Evolutionary conservation across 2,797 vertebrate species (phyloP).

Genomic region (Sebastes baramenuke): DNA sequence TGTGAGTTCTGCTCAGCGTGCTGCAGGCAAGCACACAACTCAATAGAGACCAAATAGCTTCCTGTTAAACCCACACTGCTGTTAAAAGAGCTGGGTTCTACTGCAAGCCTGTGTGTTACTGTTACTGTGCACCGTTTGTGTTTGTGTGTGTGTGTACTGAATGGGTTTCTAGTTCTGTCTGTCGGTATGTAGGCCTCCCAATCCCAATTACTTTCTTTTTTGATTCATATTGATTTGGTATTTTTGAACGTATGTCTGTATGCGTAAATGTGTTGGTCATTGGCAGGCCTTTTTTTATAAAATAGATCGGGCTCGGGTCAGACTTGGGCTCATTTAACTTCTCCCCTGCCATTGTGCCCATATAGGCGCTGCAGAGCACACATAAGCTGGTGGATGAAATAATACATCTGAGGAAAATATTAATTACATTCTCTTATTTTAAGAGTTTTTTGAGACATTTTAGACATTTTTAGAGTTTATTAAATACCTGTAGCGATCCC

Average conservation of each 20-base stretch:
- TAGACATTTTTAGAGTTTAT: not conserved
- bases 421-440: not conserved
- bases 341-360: not conserved
- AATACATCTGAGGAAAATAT: not conserved
- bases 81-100: constrained; percentile 21
- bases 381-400: not conserved
- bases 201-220: not conserved
- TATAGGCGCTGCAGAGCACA: too few species aligned
- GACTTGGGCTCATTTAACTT: not conserved
- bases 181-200: not conserved
- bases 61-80: constrained; percentile 51
- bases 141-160: not conserved
- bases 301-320: not conserved
- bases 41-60: constrained; percentile 43
- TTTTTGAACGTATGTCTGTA: too few species aligned
- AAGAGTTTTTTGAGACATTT: not conserved
- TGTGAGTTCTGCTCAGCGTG: constrained; percentile 38
- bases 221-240: too few species aligned
- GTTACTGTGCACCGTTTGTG: not conserved
- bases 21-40: constrained; percentile 36
- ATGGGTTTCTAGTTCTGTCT: not conserved
- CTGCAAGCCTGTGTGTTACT: constrained; percentile 1
- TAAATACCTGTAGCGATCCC: not conserved
- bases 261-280: too few species aligned
- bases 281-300: too few species aligned